Conservation (phyloP, 2,113 vertebrate genomes). For the Pollimyrus isidori region DNA sequence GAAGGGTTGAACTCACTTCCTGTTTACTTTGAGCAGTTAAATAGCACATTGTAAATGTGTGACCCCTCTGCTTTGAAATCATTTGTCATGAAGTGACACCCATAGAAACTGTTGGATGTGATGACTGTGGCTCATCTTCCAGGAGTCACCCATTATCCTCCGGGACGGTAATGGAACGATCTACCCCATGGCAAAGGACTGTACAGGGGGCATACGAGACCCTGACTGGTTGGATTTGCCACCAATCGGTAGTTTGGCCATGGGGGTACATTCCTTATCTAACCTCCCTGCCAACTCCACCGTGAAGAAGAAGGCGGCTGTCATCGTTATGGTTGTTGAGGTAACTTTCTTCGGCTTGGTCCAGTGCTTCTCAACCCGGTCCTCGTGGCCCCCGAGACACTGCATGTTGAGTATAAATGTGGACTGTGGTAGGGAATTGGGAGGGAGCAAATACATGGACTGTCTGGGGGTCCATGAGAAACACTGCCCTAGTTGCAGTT, state of each 20-base stretch:
- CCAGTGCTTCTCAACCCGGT: not conserved
- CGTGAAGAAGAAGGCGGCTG: slow-evolving; percentile 98
- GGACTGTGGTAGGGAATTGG: not conserved
- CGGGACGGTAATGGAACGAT: slow-evolving; percentile 97
- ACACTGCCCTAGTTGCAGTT: not conserved
- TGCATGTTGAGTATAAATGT: not conserved
- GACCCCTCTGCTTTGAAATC: not conserved
- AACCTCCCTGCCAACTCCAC: slow-evolving; percentile 97
- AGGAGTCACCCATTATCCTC: slow-evolving; percentile 96
- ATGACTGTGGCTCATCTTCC: not conserved
- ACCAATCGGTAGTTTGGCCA: slow-evolving; percentile 90
- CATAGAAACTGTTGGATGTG: not conserved
- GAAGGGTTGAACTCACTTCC: not conserved
- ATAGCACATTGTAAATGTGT: not conserved
- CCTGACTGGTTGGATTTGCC: slow-evolving; percentile 97
- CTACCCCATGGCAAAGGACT: slow-evolving; percentile 98
- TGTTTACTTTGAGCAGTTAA: not conserved
- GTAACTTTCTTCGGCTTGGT: slow-evolving; percentile 45
- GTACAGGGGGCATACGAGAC: slow-evolving; percentile 96
- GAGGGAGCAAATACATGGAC: not conserved
- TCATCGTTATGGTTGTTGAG: slow-evolving; percentile 99
- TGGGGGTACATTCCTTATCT: slow-evolving; percentile 94
- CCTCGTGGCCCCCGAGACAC: not conserved
- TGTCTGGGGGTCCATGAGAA: not conserved
- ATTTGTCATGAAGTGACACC: not conserved